Conservation (phyloP, 1,140 invertebrate species). For the Lysiphlebus fabarum region DNA sequence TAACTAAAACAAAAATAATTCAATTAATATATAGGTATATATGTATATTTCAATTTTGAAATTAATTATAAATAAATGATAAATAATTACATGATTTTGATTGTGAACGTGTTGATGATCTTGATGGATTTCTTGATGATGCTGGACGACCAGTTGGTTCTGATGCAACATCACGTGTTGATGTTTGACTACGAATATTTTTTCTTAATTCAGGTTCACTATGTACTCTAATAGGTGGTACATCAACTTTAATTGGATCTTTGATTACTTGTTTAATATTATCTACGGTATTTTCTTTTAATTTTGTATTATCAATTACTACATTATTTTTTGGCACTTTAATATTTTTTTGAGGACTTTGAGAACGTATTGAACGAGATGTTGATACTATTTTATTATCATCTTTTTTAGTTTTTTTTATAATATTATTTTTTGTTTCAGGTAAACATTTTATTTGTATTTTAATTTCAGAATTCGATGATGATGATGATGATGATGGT, state of each 20-base stretch:
- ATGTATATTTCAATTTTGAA: slow-evolving; percentile 4
- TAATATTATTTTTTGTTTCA: slow-evolving; percentile 28
- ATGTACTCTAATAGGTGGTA: slow-evolving; percentile 10
- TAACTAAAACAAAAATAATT: slow-evolving; percentile 51
- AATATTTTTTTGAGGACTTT: slow-evolving; percentile 6
- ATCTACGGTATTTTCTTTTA: background rate
- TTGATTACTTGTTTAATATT: background rate
- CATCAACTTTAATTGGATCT: background rate
- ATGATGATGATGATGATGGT: too few relatives aligned
- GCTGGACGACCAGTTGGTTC: slow-evolving; percentile 28
- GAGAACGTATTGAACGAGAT: background rate
- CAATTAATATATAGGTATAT: background rate
- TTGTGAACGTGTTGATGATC: slow-evolving; percentile 28
- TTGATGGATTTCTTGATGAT: slow-evolving; percentile 28
- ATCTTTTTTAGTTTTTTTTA: slow-evolving; percentile 17
- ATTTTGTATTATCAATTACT: background rate
- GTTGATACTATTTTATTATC: slow-evolving; percentile 7
- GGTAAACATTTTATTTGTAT: slow-evolving; percentile 34
- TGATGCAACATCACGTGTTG: slow-evolving; percentile 31
- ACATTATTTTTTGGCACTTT: background rate
- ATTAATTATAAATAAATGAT: slow-evolving; percentile 8
- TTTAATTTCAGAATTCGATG: slow-evolving; percentile 35
- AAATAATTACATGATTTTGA: slow-evolving; percentile 42
- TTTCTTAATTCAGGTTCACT: slow-evolving; percentile 28
- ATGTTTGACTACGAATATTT: slow-evolving; percentile 13